Evolutionary conservation across 2,888 invertebrate genomes (phyloP).

Genomic region (Noctua janthina): DNA sequence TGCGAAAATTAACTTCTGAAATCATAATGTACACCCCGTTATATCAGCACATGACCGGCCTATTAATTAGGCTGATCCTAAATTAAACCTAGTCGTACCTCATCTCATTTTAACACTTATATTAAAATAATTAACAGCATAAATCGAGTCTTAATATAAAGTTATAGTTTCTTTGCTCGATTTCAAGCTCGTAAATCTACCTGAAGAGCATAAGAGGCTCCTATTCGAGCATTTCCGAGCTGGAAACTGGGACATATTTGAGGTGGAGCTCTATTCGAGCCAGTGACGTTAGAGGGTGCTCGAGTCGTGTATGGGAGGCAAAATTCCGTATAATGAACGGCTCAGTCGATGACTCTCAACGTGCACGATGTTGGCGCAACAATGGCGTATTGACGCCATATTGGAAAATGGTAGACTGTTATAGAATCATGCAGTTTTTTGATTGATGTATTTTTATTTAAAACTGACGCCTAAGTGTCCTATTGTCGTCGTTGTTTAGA

Average conservation of each 20-base stretch:
- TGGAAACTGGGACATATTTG: constrained; percentile 53
- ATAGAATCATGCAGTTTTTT: neutral
- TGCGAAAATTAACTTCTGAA: neutral
- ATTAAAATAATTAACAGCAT: constrained; percentile 29
- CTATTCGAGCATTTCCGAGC: constrained; percentile 47
- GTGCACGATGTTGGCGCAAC: constrained; percentile 81
- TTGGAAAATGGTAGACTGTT: constrained; percentile 42
- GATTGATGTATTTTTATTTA: neutral
- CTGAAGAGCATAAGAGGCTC: constrained; percentile 43
- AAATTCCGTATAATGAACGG: constrained; percentile 75
- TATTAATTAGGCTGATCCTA: constrained; percentile 4
- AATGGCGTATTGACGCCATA: constrained; percentile 68
- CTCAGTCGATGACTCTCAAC: constrained; percentile 77
- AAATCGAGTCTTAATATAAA: neutral
- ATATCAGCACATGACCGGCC: constrained; percentile 2
- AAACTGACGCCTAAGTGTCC: neutral
- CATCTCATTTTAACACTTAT: constrained; percentile 7
- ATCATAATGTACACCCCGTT: neutral
- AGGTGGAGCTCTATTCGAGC: constrained; percentile 54
- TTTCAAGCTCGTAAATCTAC: constrained; percentile 26
- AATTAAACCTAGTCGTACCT: constrained; percentile 15
- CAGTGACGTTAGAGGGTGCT: constrained; percentile 63
- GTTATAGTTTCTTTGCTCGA: neutral
- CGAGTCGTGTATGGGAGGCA: constrained; percentile 65
- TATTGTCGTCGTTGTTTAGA: too few species aligned